Conservation (phyloP, 23 tunicate genomes). For the Ciona savignyi region DNA sequence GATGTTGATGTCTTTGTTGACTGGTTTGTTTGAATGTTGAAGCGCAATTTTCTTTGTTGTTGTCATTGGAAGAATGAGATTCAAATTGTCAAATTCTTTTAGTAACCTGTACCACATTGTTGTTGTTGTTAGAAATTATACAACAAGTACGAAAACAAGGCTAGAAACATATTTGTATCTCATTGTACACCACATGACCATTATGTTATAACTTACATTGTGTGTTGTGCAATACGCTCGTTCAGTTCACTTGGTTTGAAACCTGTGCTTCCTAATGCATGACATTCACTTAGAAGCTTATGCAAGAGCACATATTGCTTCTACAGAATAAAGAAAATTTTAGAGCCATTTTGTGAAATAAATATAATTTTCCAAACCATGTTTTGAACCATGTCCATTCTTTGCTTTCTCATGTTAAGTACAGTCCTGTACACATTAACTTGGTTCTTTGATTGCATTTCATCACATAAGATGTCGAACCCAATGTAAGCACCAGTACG, state of each 20-base stretch:
- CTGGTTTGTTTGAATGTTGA: not conserved
- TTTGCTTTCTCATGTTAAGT: constrained; percentile 35
- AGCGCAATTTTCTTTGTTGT: not conserved
- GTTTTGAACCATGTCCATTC: constrained; percentile 51
- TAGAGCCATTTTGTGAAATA: not conserved
- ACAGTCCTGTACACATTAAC: constrained; percentile 34
- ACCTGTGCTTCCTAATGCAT: constrained; percentile 33
- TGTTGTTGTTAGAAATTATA: not conserved
- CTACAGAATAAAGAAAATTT: constrained; percentile 7
- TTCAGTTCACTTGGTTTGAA: not conserved
- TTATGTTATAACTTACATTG: not conserved
- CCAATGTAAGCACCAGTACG: constrained; percentile 54
- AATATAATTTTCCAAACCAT: not conserved
- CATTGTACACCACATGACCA: no score
- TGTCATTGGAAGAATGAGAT: not conserved
- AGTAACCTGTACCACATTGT: not conserved
- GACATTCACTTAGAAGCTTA: constrained; percentile 28
- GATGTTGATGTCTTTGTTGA: not conserved
- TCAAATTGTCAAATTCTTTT: not conserved
- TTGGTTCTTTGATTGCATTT: constrained; percentile 3
- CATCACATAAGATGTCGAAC: constrained; percentile 28
- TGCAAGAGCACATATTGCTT: constrained; percentile 41
- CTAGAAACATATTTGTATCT: no score
- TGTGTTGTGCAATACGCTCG: not conserved
- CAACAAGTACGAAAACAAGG: no score